A percentile compares a stretch with the other conserved stretches of the same genome.
Conservation (phyloP, 1,140 invertebrate genomes). For the Drosophila equinoxialis region DNA sequence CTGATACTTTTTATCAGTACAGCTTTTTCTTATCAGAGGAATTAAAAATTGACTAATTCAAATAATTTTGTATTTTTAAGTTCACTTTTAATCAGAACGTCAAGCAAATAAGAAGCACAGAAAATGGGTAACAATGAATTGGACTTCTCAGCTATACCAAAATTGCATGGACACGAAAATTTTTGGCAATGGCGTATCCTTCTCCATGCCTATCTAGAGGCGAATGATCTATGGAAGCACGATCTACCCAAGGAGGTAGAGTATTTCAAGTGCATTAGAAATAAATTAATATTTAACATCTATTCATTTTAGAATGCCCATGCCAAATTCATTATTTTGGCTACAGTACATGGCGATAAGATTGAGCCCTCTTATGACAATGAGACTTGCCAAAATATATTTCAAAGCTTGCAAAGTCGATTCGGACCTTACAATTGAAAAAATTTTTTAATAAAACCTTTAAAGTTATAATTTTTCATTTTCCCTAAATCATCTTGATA, state of each 20-base stretch:
- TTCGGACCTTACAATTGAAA: background rate
- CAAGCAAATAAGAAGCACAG: constrained; percentile 1
- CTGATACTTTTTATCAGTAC: constrained; percentile 6
- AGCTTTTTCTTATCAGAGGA: constrained; percentile 17
- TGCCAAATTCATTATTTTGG: constrained; percentile 57
- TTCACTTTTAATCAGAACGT: constrained; percentile 8
- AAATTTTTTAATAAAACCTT: too few species aligned
- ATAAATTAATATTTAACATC: background rate
- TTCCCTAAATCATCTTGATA: too few species aligned
- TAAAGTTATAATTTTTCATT: too few species aligned
- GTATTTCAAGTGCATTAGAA: background rate
- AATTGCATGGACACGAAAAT: constrained; percentile 50
- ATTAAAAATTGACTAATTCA: background rate
- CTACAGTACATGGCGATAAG: constrained; percentile 49
- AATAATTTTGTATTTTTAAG: constrained; percentile 20
- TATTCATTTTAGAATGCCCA: constrained; percentile 35
- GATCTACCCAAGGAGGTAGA: constrained; percentile 60
- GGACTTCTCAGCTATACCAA: constrained; percentile 62
- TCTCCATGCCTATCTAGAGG: constrained; percentile 48
- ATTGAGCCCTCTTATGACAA: constrained; percentile 62
- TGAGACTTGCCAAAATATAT: constrained; percentile 46
- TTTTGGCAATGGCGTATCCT: constrained; percentile 66
- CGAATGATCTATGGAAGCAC: constrained; percentile 56
- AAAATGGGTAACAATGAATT: constrained; percentile 50
- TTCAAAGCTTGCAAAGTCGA: constrained; percentile 50